Evolutionary conservation across 2,888 invertebrate genomes (phyloP), one percentile per base, ranked within the genome.

Genomic region (Habroteleia sp.): DNA sequence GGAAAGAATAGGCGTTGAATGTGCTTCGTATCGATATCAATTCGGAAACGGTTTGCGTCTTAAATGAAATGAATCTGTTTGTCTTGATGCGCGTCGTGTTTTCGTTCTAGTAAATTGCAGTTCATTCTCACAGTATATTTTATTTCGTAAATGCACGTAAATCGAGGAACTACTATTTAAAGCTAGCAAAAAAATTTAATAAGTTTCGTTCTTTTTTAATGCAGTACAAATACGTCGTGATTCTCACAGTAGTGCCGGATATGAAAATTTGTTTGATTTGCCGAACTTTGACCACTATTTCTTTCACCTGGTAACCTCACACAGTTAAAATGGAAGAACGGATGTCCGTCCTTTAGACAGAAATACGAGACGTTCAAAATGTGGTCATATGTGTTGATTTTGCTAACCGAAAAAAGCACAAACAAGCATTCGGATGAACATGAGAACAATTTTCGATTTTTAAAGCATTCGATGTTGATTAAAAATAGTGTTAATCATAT

Each of bases 321-420:
- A 56, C 46, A 65, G 69, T 69, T 65, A 42, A 44, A 50, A 56
- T 69, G 39, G 39, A 65, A 39, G 56, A 65, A 56, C 69, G 74
- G 74, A 75, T 75, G 65, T 75, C 69, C 69, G 69, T 65, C 48
- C 74, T 69, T 75, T 60, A 11, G 25, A 39, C 3, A 29, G 74
- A 58, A 69, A 69, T 35, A 17, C 16, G 65, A 75, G 60, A 75
- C 54, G 8, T 8, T 8, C n/a, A 48, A 60, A 65, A 68, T 44
- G 65, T 69, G 63, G 63, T 74, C 65, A 41, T 65, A 65, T 74
- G 63, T 52, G 68, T 65, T 69, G 48, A 42, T 54, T 63, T 69
- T 50, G 7, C 68, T 54, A 25, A 29, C 48, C 0, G 2, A 73
- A 50, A 72, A 65, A 33, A 44, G 5, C 10, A 31, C 16, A 33